phyloP scores from a whole-genome alignment of 2,113 vertebrate genomes.

The Chitala chitala region DNA sequence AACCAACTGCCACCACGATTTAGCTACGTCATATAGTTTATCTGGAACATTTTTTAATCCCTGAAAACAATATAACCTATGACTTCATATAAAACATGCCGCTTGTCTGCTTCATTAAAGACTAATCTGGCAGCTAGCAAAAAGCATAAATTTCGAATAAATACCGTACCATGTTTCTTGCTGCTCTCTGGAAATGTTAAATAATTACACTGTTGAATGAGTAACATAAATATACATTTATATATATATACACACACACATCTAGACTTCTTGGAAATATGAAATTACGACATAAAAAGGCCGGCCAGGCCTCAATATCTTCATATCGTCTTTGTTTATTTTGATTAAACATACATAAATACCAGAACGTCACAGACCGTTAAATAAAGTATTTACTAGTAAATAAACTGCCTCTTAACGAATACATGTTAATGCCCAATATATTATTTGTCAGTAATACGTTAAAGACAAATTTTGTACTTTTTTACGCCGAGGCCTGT shows the following conservation, averaged over 20 bases:
- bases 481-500: constrained; percentile 6
- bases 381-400: background rate
- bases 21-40: too few relatives aligned
- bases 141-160: background rate
- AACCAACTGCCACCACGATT: too few relatives aligned
- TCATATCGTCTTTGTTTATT: constrained; percentile 27
- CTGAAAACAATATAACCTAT: too few relatives aligned
- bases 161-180: background rate
- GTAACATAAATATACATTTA: too few relatives aligned
- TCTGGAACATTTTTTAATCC: too few relatives aligned
- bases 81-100: too few relatives aligned
- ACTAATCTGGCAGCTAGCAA: background rate
- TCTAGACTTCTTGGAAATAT: too few relatives aligned
- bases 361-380: background rate
- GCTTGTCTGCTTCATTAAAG: too few relatives aligned
- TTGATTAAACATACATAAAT: constrained; percentile 12
- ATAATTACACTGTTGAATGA: too few relatives aligned
- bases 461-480: background rate
- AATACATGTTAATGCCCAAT: background rate
- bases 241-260: too few relatives aligned
- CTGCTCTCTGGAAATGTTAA: background rate
- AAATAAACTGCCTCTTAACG: background rate
- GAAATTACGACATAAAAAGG: constrained; percentile 33
- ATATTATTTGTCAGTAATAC: background rate
- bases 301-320: constrained; percentile 26